Conservation (phyloP, 1,140 invertebrate genomes). For the Proctacanthus coquilletti region DNA sequence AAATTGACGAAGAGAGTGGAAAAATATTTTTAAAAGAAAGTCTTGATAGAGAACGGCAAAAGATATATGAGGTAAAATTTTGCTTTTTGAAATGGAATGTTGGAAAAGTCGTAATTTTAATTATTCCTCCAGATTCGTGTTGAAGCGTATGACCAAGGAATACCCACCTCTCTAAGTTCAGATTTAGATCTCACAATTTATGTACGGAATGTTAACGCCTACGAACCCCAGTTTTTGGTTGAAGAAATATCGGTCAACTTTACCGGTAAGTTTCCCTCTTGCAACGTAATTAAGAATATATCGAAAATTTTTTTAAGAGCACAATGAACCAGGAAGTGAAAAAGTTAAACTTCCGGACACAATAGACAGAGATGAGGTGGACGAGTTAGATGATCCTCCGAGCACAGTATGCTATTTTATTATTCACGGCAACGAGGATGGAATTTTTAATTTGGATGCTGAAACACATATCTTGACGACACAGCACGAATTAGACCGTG, state of each 20-base stretch:
- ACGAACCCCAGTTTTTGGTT: slow-evolving; percentile 71
- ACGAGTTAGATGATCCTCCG: slow-evolving; percentile 57
- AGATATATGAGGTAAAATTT: slow-evolving; percentile 62
- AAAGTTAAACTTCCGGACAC: slow-evolving; percentile 58
- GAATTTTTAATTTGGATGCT: slow-evolving; percentile 55
- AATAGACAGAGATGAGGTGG: slow-evolving; percentile 68
- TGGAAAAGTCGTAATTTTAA: slow-evolving; percentile 5
- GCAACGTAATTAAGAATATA: slow-evolving; percentile 1
- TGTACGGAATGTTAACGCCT: slow-evolving; percentile 77
- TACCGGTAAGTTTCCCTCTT: slow-evolving; percentile 34
- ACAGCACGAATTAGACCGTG: slow-evolving; percentile 52
- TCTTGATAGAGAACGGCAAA: slow-evolving; percentile 67
- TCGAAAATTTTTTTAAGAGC: slow-evolving; percentile 38
- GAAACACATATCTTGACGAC: slow-evolving; percentile 42
- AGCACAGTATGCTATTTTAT: slow-evolving; percentile 78
- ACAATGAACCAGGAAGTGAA: slow-evolving; percentile 50
- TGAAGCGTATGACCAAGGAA: slow-evolving; percentile 75
- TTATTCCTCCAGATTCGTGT: slow-evolving; percentile 53
- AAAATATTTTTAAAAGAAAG: slow-evolving; percentile 49
- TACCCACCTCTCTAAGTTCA: slow-evolving; percentile 68
- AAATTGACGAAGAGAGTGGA: slow-evolving; percentile 60
- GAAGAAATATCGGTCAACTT: slow-evolving; percentile 57
- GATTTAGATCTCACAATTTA: slow-evolving; percentile 82
- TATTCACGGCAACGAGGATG: slow-evolving; percentile 59
- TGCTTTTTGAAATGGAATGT: background rate